Evolutionary conservation across 2,113 vertebrate genomes (phyloP), one percentile per base, ranked within the genome.

Genomic region (Ariopsis seemanni): DNA sequence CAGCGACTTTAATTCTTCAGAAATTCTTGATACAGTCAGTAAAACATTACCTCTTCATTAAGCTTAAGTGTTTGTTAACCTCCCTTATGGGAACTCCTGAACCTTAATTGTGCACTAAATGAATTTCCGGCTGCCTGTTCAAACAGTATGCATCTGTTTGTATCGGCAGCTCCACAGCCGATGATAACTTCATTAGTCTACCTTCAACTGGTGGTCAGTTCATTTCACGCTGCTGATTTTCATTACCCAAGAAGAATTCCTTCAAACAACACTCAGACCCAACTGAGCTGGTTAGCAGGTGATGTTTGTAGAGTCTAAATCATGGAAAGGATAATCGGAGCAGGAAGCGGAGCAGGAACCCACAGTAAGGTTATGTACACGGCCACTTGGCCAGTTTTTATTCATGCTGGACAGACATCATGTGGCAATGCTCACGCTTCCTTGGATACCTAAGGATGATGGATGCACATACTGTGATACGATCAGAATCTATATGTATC

Each of bases 181-280:
- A 92, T 91, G 89, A 91, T 91, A 88, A 91, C 93, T 91, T 95
- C 93, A 94, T 95, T 94, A 84, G 27, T 18, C 62, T 14, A 92
- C 92, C 93, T 93, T 91, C 88, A 91, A 92, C 93, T 91, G 92
- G 92, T 93, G 94, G 93, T 94, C 94, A 94, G 94, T 95, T 93
- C 92, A 94, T 95, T 95, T 94, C 94, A 94, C 93, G 93, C 92
- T 87, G 90, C 87, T 93, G 93, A 92, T 95, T 95, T 95, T 95
- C 95, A 95, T 95, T 94, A 95, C 93, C 93, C 91, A 90, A 89
- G 91, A 91, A 89, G 67, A 91, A 88, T 86, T 85, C 92, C 90
- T 91, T 12, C 18, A 93, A 94, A 91, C 88, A 86, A 91, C 93
- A 92, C 92, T 87, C 92, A 92, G 92, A 93, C 92, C 93, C 72